Conservation (phyloP, 1,140 invertebrate species). For the Agrypnia vestita region DNA sequence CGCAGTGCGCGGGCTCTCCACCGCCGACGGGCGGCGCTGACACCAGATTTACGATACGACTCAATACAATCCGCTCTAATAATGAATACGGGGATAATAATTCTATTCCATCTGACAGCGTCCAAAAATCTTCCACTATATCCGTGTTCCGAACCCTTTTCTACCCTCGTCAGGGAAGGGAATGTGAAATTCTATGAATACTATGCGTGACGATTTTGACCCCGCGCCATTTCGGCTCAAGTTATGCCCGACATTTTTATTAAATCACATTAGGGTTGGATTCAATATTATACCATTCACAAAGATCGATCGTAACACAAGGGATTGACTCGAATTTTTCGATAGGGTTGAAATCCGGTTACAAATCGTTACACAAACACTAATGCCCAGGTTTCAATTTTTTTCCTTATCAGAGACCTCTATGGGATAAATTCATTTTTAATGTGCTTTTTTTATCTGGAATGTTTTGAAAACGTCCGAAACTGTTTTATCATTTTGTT, state of each 20-base stretch:
- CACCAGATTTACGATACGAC: neutral
- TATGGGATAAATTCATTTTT: too few species aligned
- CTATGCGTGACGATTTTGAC: conserved; percentile 10
- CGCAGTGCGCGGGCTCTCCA: neutral
- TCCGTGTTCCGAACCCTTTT: neutral
- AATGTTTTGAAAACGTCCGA: too few species aligned
- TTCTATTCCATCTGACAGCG: conserved; percentile 17
- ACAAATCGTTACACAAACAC: neutral
- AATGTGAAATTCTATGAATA: conserved; percentile 52
- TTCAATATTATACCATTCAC: conserved; percentile 48
- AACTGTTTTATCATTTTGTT: too few species aligned
- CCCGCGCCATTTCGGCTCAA: conserved; percentile 27
- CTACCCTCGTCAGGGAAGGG: conserved; percentile 38
- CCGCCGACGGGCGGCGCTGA: neutral
- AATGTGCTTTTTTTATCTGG: too few species aligned
- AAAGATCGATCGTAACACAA: conserved; percentile 31
- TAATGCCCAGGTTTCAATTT: too few species aligned
- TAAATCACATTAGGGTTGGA: conserved; percentile 52
- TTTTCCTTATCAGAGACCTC: too few species aligned
- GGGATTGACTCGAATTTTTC: neutral
- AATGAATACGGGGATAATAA: conserved; percentile 15
- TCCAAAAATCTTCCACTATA: neutral
- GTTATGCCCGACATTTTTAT: conserved; percentile 57
- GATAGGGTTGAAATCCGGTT: conserved; percentile 6
- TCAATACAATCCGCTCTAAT: conserved; percentile 1